Percentiles rank a stretch among this genome's conserved stretches.
Evolutionary conservation across 2,113 vertebrate genomes (phyloP).

Genomic region (Rhodinocichla rosea): DNA sequence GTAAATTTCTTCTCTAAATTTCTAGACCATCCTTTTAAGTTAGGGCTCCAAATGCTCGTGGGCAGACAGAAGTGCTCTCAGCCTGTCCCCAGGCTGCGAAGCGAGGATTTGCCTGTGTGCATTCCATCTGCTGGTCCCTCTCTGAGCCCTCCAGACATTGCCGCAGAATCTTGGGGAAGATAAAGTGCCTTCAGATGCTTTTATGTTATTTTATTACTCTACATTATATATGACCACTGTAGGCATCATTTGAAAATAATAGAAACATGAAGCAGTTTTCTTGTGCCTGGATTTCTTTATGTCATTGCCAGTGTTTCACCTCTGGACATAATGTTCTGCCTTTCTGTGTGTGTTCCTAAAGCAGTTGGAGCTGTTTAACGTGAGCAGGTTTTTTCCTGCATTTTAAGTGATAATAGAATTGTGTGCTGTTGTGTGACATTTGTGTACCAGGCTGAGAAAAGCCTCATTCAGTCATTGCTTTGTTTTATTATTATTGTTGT

Average conservation of each 20-base stretch:
- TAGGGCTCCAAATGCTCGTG: not conserved
- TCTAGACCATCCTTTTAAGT: not conserved
- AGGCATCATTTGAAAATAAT: not conserved
- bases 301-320: not conserved
- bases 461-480: not conserved
- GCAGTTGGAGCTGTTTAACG: not conserved
- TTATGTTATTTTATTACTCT: not conserved
- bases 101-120: not conserved
- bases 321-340: not conserved
- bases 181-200: not conserved
- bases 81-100: not conserved
- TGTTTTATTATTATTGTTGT: not conserved
- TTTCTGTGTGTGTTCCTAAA: not conserved
- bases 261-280: not conserved
- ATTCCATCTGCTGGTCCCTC: not conserved
- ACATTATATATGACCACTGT: not conserved
- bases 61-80: constrained; percentile 13
- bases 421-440: not conserved
- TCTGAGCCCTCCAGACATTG: not conserved
- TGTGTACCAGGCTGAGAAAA: not conserved
- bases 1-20: not conserved
- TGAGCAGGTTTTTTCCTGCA: not conserved
- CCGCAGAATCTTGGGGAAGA: not conserved
- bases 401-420: constrained; percentile 24
- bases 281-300: not conserved